Evolutionary conservation across 1,140 invertebrate genomes (phyloP).

Genomic region (Cyphomyrmex costatus): DNA sequence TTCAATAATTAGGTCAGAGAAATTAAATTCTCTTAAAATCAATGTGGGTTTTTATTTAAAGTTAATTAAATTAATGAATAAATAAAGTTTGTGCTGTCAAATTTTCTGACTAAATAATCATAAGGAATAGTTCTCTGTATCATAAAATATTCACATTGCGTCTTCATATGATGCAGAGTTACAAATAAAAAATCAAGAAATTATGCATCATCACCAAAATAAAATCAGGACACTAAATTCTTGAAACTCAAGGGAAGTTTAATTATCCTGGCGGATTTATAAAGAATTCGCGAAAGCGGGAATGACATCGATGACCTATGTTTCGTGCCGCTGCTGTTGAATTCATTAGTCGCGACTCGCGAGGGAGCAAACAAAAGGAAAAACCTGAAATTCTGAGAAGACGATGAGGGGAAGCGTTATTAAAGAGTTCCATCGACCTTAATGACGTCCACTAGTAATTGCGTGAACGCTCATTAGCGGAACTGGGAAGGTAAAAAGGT

Average conservation of each 20-base stretch:
- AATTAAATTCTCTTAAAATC: neutral
- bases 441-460: constrained; percentile 50
- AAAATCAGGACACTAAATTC: neutral
- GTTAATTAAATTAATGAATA: neutral
- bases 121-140: neutral
- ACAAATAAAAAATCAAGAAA: neutral
- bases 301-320: constrained; percentile 8
- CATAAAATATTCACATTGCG: neutral
- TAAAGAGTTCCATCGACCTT: constrained; percentile 36
- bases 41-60: neutral
- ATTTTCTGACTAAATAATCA: neutral
- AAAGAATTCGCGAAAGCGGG: constrained; percentile 15
- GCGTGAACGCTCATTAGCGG: constrained; percentile 25
- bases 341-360: constrained; percentile 41
- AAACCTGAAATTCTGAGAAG: constrained; percentile 14
- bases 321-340: constrained; percentile 38
- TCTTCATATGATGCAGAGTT: neutral
- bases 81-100: neutral
- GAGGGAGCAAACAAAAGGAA: neutral
- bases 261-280: neutral
- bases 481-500: neutral
- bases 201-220: neutral
- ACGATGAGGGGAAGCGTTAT: neutral
- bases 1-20: neutral
- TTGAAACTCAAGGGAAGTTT: neutral